Conservation (phyloP, 2,888 invertebrate species). For the Micoletzkya japonica region DNA sequence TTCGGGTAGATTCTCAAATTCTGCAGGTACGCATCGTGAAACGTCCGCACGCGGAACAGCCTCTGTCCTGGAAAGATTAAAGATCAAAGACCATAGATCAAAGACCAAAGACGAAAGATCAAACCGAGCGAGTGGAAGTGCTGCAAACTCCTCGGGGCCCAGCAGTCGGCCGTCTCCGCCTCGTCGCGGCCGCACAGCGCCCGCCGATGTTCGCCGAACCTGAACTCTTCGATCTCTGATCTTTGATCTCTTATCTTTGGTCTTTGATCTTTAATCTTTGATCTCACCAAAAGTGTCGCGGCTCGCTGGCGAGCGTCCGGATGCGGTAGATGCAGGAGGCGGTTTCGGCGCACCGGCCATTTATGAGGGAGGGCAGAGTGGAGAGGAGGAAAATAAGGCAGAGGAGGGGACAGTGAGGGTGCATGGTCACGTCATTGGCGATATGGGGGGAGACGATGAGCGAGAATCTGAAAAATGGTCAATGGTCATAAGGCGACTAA, state of each 20-base stretch:
- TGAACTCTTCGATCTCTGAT: background rate
- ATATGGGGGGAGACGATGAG: background rate
- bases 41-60: constrained; percentile 56
- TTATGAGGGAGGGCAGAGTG: background rate
- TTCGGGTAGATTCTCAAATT: constrained; percentile 56
- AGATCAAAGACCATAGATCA: background rate
- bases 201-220: constrained; percentile 48
- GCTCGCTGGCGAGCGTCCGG: constrained; percentile 40
- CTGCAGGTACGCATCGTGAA: constrained; percentile 56
- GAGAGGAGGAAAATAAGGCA: background rate
- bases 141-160: constrained; percentile 29
- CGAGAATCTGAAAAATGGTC: background rate
- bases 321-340: constrained; percentile 41
- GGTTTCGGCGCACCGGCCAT: constrained; percentile 37
- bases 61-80: constrained; percentile 40
- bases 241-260: background rate
- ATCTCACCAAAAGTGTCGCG: constrained; percentile 30
- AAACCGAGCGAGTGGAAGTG: constrained; percentile 40
- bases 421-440: background rate
- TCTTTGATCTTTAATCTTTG: background rate
- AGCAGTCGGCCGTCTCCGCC: constrained; percentile 30
- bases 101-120: constrained; percentile 34
- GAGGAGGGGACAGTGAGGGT: constrained; percentile 3
- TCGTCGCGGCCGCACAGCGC: constrained; percentile 34
- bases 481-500: background rate